phyloP scores from a whole-genome alignment of 2,797 vertebrate genomes.

The Bovichtus variegatus region DNA sequence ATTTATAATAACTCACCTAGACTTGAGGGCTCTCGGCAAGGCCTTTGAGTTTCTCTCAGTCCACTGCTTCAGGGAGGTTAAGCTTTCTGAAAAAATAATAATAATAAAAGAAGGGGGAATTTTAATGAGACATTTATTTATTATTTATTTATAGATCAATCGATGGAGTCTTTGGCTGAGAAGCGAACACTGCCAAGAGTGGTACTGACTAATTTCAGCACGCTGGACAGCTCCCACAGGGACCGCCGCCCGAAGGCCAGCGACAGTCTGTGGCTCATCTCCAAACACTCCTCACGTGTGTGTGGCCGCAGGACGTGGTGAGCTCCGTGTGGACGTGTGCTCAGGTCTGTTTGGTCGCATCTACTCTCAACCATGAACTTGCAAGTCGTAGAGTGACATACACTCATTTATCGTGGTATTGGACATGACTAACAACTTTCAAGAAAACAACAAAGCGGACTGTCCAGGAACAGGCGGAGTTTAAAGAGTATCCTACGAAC shows the following conservation, averaged over 20 bases:
- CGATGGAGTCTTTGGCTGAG: background rate
- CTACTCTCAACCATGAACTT: background rate
- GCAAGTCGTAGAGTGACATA: background rate
- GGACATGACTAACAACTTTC: background rate
- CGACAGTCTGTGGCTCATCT: conserved; percentile 22
- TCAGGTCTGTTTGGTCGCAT: background rate
- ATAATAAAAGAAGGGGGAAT: too few species aligned
- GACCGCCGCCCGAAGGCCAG: conserved; percentile 35
- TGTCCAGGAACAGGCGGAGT: background rate
- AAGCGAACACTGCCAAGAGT: background rate
- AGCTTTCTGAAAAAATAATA: background rate
- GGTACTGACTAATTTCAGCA: conserved; percentile 72
- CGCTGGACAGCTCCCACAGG: conserved; percentile 79
- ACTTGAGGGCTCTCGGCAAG: background rate
- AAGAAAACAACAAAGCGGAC: background rate
- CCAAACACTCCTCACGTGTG: background rate
- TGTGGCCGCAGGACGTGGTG: background rate
- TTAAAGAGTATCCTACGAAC: background rate
- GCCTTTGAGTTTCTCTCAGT: background rate
- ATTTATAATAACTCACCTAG: background rate
- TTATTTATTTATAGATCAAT: background rate
- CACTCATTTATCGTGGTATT: background rate
- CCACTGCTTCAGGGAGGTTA: background rate
- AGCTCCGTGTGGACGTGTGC: fast-evolving
- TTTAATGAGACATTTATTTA: background rate